Evolutionary conservation across 2,888 invertebrate species (phyloP), one percentile per base, ranked within the genome.

Genomic region (Diplazon laetatorius): DNA sequence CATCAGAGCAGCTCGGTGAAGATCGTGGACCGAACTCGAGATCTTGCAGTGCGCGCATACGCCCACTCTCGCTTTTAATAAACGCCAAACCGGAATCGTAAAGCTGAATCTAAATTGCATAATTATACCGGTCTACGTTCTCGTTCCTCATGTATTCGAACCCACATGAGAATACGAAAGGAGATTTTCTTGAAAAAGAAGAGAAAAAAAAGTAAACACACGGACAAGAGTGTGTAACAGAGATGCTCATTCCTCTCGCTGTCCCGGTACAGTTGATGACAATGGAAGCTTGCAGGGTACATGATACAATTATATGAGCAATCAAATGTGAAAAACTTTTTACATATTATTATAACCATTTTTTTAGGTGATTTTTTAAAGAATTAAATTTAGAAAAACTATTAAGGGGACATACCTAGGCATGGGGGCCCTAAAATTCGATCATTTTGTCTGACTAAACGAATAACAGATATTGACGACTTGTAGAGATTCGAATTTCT

Each of bases 51-150:
- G 30, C 30, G 82, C 85, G 87, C 85, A 39, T 44, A 82, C 85
- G 87, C 85, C 86, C 86, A 88, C 87, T 89, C 86, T 89, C 86
- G 85, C 85, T 88, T 88, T 89, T 88, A 88, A 88, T 88, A 86
- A 78, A 86, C 85, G 83, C 85, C 83, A 85, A 88, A 88, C 88
- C 87, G 86, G 88, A 87, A 89, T 87, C 85, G 85, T 86, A 85
- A 83, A 85, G 83, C 87, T 87, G 88, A 88, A 88, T 89, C 87
- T 89, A 89, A 89, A 89, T 89, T 89, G 87, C 88, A 85, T 88
- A 88, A 89, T 89, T 88, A 89, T 87, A 87, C 86, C 86, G 82
- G 84, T 83, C 84, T 82, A 81, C 82, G 76, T 68, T 73, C 76
- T 74, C 76, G 76, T 78, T 62, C 59, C 60, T 73, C 75, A 50